phyloP scores from a whole-genome alignment of 2,797 vertebrate genomes.

The Gadopsis bispinosus region DNA sequence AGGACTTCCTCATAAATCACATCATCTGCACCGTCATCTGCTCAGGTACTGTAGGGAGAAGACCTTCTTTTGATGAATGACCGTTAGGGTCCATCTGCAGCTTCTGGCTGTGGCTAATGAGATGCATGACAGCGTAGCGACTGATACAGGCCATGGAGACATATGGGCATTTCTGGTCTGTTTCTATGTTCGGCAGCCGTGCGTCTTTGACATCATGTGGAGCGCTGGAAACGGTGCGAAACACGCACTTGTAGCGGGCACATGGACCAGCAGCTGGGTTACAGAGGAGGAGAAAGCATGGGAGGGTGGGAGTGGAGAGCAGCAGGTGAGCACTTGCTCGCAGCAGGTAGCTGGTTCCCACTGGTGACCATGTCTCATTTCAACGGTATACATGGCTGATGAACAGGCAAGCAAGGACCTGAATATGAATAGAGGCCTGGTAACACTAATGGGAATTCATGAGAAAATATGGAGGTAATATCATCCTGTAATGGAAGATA shows the following conservation, averaged over 20 bases:
- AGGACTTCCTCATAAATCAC: constrained; percentile 61
- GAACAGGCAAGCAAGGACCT: constrained; percentile 51
- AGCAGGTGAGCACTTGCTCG: constrained; percentile 69
- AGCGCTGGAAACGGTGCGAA: constrained; percentile 59
- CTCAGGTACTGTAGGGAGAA: constrained; percentile 55
- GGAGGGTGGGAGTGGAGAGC: constrained; percentile 38
- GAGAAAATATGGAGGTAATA: constrained; percentile 35
- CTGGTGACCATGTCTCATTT: constrained; percentile 68
- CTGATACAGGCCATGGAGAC: constrained; percentile 76
- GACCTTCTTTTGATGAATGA: constrained; percentile 62
- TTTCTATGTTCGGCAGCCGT: constrained; percentile 67
- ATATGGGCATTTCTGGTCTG: constrained; percentile 59
- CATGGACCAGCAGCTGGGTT: constrained; percentile 22
- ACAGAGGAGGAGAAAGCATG: constrained; percentile 16
- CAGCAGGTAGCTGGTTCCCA: constrained; percentile 63
- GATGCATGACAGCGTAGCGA: constrained; percentile 60
- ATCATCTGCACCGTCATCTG: constrained; percentile 50
- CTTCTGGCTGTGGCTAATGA: constrained; percentile 69
- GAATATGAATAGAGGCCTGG: constrained; percentile 52
- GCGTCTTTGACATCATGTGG: constrained; percentile 73
- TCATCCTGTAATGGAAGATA: constrained; percentile 27
- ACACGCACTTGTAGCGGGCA: constrained; percentile 2
- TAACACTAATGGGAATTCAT: constrained; percentile 61
- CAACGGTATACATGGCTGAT: constrained; percentile 57
- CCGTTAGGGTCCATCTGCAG: constrained; percentile 41